Evolutionary conservation across 2,888 invertebrate species (phyloP), one percentile per base, ranked within the genome.

Genomic region (Acronicta leporina): DNA sequence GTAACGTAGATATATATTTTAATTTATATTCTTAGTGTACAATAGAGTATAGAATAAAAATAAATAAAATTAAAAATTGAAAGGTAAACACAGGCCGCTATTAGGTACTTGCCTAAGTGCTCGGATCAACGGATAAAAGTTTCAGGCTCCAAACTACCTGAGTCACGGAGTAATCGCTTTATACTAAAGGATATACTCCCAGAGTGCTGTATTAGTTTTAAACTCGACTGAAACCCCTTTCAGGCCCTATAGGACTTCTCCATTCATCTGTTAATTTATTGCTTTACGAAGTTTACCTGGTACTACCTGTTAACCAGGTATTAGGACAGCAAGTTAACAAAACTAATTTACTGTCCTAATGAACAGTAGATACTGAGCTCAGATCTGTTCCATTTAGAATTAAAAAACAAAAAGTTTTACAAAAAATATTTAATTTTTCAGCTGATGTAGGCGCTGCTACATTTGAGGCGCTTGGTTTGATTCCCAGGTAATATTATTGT

Each of bases 111-210:
- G n/a, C 38, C 7, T 38, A 38, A 38, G 38, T 38, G 13, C 45
- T 58, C 8, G 66, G 59, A 73, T 73, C 63, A 66, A 51, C 41
- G 70, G 59, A 69, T 69, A 65, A 63, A 73, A 72, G 66, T 73
- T 73, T 73, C 10, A 57, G 59, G 59, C 40, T 38, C 15, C 14
- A 40, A 42, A 43, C 56, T 66, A 69, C 66, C 63, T 73, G 73
- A 63, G 55, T 58, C 55, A 38, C 59, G 20, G 30, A 51, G 40
- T 50, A 48, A 58, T 43, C 43, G 48, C 54, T 61, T 60, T 60
- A 57, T 60, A 52, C 40, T 46, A 38, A 52, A 55, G 69, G 66
- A 65, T 70, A 61, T 52, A 61, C 54, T 61, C 49, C 44, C 27
- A 42, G 51, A 52, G 49, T 45, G 27, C 53, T 70, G 51, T 66